Percentiles rank a stretch among this genome's conserved stretches.
Evolutionary conservation across 2,888 invertebrate genomes (phyloP).

Genomic region (Hetaerina titia): DNA sequence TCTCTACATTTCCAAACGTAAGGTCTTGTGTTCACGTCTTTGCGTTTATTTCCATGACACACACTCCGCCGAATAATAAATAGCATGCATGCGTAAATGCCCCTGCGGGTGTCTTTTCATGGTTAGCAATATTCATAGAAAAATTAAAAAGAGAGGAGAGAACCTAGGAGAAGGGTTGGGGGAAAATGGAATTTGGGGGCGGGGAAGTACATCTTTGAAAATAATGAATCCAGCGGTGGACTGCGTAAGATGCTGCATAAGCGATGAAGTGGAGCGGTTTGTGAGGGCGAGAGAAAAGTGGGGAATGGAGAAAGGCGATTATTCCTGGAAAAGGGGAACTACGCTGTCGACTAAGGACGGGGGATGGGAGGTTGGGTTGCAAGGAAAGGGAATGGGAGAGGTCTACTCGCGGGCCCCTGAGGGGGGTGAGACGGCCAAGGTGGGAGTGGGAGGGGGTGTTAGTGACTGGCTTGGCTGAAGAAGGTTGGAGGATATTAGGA

Average conservation of each 20-base stretch:
- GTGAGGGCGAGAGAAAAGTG: not conserved
- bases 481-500: not conserved
- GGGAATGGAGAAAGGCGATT: not conserved
- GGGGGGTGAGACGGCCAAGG: too few species aligned
- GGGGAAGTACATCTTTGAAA: conserved; percentile 5
- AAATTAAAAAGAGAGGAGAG: too few species aligned
- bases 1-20: too few species aligned
- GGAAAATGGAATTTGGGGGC: not conserved
- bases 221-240: conserved; percentile 31
- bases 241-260: conserved; percentile 50
- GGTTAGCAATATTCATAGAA: too few species aligned
- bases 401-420: not conserved
- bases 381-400: not conserved
- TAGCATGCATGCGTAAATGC: too few species aligned
- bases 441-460: too few species aligned
- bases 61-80: too few species aligned
- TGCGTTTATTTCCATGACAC: too few species aligned
- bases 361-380: not conserved
- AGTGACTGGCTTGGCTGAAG: not conserved
- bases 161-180: too few species aligned
- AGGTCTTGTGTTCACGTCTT: too few species aligned
- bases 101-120: too few species aligned
- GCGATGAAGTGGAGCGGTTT: conserved; percentile 18
- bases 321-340: not conserved
- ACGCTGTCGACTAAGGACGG: not conserved